Evolutionary conservation across 2,113 vertebrate species (phyloP).

Genomic region (Siniperca chuatsi): DNA sequence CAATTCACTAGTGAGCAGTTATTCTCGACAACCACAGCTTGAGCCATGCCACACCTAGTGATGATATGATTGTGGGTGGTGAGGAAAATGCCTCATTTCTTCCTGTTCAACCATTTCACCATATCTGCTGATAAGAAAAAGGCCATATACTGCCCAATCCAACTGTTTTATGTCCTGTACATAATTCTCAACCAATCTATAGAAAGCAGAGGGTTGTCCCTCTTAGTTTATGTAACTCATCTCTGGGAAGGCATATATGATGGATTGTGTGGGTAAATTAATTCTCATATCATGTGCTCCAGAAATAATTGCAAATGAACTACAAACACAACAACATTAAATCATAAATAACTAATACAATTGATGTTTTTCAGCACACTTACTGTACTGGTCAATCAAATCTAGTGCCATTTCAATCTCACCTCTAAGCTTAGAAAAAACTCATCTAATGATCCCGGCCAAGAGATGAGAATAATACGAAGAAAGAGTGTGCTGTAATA

Average conservation of each 20-base stretch:
- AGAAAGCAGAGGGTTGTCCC: background rate
- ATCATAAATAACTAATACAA: background rate
- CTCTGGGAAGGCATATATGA: background rate
- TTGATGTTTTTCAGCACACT: background rate
- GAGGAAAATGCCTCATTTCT: constrained; percentile 12
- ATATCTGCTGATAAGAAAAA: background rate
- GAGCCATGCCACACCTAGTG: constrained; percentile 2
- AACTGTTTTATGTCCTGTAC: background rate
- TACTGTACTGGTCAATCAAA: constrained; percentile 2
- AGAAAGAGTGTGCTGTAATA: constrained; percentile 33
- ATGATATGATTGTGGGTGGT: background rate
- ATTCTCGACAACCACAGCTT: constrained; percentile 33
- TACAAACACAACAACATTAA: background rate
- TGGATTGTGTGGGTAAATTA: background rate
- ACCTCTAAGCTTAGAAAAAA: constrained; percentile 16
- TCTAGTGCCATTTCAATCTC: constrained; percentile 1
- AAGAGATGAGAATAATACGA: constrained; percentile 48
- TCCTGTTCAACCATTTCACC: background rate
- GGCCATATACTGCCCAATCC: background rate
- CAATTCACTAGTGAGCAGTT: constrained; percentile 34
- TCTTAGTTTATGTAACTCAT: constrained; percentile 5
- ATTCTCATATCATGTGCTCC: background rate
- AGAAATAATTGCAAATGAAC: constrained; percentile 1
- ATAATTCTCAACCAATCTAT: background rate
- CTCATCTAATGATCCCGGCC: constrained; percentile 40